Conservation (phyloP, 1,140 invertebrate species). For the Magallana gigas region DNA sequence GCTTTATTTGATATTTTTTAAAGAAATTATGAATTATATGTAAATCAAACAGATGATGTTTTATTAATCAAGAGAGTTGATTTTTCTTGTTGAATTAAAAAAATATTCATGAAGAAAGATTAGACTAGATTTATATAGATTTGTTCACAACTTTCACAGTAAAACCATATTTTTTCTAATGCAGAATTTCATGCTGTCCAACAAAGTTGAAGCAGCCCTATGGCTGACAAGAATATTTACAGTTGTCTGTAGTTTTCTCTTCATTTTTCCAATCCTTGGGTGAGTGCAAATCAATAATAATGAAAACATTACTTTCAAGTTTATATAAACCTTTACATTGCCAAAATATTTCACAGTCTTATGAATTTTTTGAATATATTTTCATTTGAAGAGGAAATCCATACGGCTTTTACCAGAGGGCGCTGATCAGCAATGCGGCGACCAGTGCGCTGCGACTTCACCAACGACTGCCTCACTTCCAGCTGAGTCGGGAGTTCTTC, state of each 20-base stretch:
- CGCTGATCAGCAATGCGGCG: constrained; percentile 93
- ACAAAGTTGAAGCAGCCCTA: constrained; percentile 91
- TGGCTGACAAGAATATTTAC: constrained; percentile 92
- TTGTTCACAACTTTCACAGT: too few relatives aligned
- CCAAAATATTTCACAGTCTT: not conserved
- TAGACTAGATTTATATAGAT: too few relatives aligned
- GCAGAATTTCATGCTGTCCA: constrained; percentile 84
- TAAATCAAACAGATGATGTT: too few relatives aligned
- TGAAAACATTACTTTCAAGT: not conserved
- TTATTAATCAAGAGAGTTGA: too few relatives aligned
- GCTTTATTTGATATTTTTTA: too few relatives aligned
- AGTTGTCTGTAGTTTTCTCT: constrained; percentile 90
- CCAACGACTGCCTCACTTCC: constrained; percentile 91
- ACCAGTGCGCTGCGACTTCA: constrained; percentile 95
- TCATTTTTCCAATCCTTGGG: constrained; percentile 94
- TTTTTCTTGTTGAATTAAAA: too few relatives aligned
- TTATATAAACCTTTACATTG: too few relatives aligned
- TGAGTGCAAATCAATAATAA: constrained; percentile 80
- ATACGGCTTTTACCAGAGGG: constrained; percentile 93
- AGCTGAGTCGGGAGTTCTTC: constrained; percentile 90
- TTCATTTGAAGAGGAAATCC: constrained; percentile 84
- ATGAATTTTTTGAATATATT: not conserved
- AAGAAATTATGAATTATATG: too few relatives aligned
- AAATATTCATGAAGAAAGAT: too few relatives aligned
- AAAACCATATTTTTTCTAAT: constrained; percentile 49